phyloP scores from a whole-genome alignment of 2,113 vertebrate genomes.

The Paraplagusia blochii region DNA sequence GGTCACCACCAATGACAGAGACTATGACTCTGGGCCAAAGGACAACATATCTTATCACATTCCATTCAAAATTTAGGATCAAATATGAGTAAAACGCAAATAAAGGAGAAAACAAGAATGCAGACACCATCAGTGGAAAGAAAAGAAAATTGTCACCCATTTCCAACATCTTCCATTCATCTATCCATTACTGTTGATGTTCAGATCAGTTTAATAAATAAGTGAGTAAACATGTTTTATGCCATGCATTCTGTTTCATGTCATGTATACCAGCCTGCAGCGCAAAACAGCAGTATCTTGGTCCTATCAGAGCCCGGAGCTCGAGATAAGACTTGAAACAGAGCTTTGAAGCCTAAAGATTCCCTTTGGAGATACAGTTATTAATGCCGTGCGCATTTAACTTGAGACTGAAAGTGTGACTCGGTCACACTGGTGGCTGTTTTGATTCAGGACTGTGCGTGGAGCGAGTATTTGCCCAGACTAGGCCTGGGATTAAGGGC shows the following conservation, averaged over 20 bases:
- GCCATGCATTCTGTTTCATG: not conserved
- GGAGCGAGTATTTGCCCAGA: constrained; percentile 66
- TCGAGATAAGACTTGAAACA: constrained; percentile 8
- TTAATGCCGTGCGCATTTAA: constrained; percentile 23
- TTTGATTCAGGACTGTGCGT: constrained; percentile 57
- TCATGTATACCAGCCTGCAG: constrained; percentile 4
- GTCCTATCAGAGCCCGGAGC: constrained; percentile 12
- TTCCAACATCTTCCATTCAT: too few species aligned
- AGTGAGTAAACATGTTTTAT: not conserved
- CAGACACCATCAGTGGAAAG: too few species aligned
- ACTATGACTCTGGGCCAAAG: too few species aligned
- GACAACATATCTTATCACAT: too few species aligned
- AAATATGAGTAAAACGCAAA: too few species aligned
- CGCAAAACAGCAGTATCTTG: constrained; percentile 20
- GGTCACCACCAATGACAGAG: too few species aligned
- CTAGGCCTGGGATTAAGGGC: constrained; percentile 67
- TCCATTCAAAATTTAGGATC: too few species aligned
- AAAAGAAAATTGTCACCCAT: too few species aligned
- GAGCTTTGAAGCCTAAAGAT: constrained; percentile 35
- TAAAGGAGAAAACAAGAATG: too few species aligned
- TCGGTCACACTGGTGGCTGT: constrained; percentile 36
- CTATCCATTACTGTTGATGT: too few species aligned
- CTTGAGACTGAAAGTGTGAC: constrained; percentile 35
- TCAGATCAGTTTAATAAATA: not conserved
- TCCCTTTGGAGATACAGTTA: constrained; percentile 14